Base-by-base conservation (phyloP, 2,797 vertebrate species). In the Rhinatrema bivittatum region DNA sequence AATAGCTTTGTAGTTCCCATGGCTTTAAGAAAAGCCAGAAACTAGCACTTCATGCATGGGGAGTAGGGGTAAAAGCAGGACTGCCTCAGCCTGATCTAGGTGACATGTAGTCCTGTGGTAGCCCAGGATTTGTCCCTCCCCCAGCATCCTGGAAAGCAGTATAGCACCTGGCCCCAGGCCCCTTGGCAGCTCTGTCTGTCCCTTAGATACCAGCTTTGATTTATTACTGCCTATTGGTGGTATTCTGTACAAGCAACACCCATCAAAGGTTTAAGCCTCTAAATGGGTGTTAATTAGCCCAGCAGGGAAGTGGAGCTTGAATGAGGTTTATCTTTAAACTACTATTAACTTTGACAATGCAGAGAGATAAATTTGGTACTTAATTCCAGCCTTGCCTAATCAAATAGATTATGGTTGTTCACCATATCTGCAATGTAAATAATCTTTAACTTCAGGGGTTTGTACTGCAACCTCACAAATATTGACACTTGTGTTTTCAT, bases 261-360 rank as follows among this genome's bases (percentile, higher is more conserved):
- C 62, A 60, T 65, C 65, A 62, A 51, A 60, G 63, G 60, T 64
- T 70, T 63, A 62, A 70, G 59, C 65, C 60, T 56, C 59, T 56
- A 60, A 70, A 67, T 39, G 60, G 60, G 59, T 65, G 69, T 65
- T 75, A 70, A 75, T 75, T 75, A 72, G 62, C 67, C 68, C 65
- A 67, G 67, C 56, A 40, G 72, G 69, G 56, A 65, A 72, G 56
- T 59, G 47, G 42, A 39, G 49, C 56, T 65, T 65, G 65, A 62
- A 53, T 68, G 56, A 67, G 62, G 56, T 70, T 75, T 63, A 62
- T 60, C 69, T 65, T 66, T 32, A 63, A 69, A 70, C 56, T 47
- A 44, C 67, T 55, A 56, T 70, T 67, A 62, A 51, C 17, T 68
- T 70, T 63, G 55, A 70, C 62, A 72, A 62, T 46, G 65, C 32